Evolutionary conservation across 2,113 vertebrate species (phyloP).

Genomic region (Podilymbus podiceps): DNA sequence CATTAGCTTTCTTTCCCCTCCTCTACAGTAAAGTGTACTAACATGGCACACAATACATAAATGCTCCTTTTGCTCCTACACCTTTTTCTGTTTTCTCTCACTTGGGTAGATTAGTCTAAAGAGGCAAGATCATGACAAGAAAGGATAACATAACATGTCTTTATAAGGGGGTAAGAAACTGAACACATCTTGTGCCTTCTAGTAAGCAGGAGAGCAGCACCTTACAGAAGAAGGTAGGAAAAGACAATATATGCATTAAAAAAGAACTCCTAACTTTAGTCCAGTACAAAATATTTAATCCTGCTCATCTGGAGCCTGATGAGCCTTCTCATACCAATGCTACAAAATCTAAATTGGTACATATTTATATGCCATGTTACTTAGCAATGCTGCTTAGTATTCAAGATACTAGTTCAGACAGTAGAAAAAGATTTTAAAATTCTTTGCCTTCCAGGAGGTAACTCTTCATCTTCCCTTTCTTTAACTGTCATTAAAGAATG

Average conservation of each 20-base stretch:
- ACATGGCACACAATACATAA: background rate
- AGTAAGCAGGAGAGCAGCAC: background rate
- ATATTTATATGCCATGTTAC: background rate
- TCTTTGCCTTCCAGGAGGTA: background rate
- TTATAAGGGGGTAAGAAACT: background rate
- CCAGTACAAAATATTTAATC: background rate
- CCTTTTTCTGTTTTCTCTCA: background rate
- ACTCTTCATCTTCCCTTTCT: background rate
- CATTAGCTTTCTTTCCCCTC: background rate
- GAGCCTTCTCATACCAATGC: background rate
- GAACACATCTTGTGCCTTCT: background rate
- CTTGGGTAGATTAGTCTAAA: background rate
- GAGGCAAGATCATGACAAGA: background rate
- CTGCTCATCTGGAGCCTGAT: background rate
- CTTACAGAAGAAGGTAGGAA: background rate
- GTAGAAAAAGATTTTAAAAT: background rate
- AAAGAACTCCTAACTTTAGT: background rate
- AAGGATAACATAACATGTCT: background rate
- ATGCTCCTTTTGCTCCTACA: background rate
- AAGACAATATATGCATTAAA: background rate
- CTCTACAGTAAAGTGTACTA: background rate
- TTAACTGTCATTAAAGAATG: background rate
- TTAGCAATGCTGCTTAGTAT: background rate
- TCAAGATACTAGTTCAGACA: background rate
- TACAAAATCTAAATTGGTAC: background rate